Evolutionary conservation across 2,888 invertebrate species (phyloP), one percentile per base, ranked within the genome.

Genomic region (Zhengitettix transpicula): DNA sequence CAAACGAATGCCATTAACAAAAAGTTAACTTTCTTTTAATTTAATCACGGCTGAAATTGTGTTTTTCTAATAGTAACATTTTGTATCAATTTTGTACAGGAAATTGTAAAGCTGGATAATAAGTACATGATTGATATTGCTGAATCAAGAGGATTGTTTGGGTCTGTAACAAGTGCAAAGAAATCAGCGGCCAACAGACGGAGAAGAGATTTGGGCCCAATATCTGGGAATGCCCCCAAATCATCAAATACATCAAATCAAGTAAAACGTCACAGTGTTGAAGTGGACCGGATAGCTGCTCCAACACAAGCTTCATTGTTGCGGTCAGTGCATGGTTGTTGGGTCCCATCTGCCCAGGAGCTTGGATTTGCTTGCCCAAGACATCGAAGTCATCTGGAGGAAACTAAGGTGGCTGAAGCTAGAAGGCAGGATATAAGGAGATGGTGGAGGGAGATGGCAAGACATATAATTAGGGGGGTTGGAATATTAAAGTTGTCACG

Each of bases 111-210:
- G 52, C 78, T 89, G 67, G 85, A 90, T 71, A 87, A 88, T 9
- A 84, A 88, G 71, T 89, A 85, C 70, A 85, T 90, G 80, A 90
- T 90, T 65, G 80, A 84, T 67, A 86, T 89, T 74, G 89, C 90
- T 3, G 89, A 89, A 72, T 79, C 82, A 52, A 79, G 89, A 61
- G 89, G 89, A 0, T 72, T 90, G 64, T 90, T 90, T 70, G 59
- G 55, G 1, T 57, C 51, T 53, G 64, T 68, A 0, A 65, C 67
- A 7, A 68, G 66, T 14, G 65, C 64, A 40, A 64, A 61, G 57
- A 66, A 69, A 7, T 72, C 73, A 55, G 72, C 59, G 11, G 55
- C 40, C n/a, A 56, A 47, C 42, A 55, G 60, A 40, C 60, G 56
- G 41, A 59, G 41, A 28, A 15, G 55, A 16, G 57, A 60, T 51